A percentile compares a stretch with the other conserved stretches of the same genome.
These are phyloP conservation scores for Calyptomena viridis DNA, from an alignment of 2,113 vertebrate species.

Conservation along the genomic window DNA sequence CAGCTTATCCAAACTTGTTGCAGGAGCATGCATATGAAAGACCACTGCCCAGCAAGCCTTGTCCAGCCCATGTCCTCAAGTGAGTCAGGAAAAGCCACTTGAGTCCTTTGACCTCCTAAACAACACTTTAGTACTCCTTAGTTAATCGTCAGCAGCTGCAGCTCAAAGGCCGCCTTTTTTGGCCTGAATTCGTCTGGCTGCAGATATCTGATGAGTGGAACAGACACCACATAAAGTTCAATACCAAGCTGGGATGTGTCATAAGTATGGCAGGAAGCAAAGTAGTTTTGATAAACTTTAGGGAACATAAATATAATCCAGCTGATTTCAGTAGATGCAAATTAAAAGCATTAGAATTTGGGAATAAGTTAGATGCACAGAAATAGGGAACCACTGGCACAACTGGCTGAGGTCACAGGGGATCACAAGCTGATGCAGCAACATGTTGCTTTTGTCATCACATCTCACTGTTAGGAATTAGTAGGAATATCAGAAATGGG, in stretches of 20 bases:
- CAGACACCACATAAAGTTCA: background rate
- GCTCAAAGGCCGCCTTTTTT: conserved; percentile 20
- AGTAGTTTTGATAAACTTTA: background rate
- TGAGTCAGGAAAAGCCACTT: background rate
- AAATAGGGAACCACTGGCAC: background rate
- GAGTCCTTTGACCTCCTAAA: background rate
- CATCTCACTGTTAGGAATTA: background rate
- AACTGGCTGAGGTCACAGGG: background rate
- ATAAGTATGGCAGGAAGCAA: background rate
- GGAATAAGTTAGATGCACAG: background rate
- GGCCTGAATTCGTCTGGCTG: background rate
- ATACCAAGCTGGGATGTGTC: background rate
- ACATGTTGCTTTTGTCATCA: background rate
- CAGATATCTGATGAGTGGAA: background rate
- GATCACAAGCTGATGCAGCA: background rate
- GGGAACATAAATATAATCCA: background rate
- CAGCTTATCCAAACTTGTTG: background rate
- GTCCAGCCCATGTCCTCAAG: background rate
- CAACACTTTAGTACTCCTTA: background rate
- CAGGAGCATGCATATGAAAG: background rate
- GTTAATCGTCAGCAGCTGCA: background rate
- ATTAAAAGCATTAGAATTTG: background rate
- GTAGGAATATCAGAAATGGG: background rate
- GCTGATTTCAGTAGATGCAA: background rate
- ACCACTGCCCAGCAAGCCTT: background rate